Evolutionary conservation across 2,888 invertebrate genomes (phyloP), one percentile per base, ranked within the genome.

Genomic region (Phyllotreta cruciferae): DNA sequence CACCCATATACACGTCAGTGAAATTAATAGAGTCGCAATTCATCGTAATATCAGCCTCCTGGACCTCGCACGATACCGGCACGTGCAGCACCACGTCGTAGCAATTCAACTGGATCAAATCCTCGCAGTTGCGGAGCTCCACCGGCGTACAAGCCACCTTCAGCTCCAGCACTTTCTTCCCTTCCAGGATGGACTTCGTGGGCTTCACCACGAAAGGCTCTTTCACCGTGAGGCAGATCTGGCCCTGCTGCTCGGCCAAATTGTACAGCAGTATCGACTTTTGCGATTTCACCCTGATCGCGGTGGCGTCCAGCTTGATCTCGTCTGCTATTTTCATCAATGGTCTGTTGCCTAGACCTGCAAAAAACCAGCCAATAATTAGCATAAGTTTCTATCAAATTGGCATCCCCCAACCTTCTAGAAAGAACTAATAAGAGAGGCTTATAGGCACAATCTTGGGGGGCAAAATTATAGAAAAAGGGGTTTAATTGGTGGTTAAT

Each of bases 291-390:
- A 86, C 80, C 72, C 86, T 85, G 1, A 87, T 83, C 0, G 85
- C 83, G n/a, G 84, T 82, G 11, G 78, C 74, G 7, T 83, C 83
- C 64, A 88, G 75, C 41, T 78, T 76, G 24, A 88, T 81, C 10
- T 78, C 73, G 78, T 88, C 88, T 0, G 88, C 87, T 66, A 88
- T 83, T 72, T 86, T 85, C 4, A 88, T 76, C 9, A 88, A 73
- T 0, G 86, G 84, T 66, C 87, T 76, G 1, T 86, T 83, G 24
- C 86, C 85, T 45, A 88, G 79, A 4, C 84, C 87, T 82, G 73
- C 67, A 83, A 69, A 36, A n/a, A 41, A 41, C 4, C 9, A 41
- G 10, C 9, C 10, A 3, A 41, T n/a, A 4, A 41, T n/a, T 41
- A 41, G 10, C 10, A 41, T n/a, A n/a, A 41, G 9, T 7, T 38